Evolutionary conservation across 2,797 vertebrate species (phyloP).

Genomic region (Darevskia mixta): DNA sequence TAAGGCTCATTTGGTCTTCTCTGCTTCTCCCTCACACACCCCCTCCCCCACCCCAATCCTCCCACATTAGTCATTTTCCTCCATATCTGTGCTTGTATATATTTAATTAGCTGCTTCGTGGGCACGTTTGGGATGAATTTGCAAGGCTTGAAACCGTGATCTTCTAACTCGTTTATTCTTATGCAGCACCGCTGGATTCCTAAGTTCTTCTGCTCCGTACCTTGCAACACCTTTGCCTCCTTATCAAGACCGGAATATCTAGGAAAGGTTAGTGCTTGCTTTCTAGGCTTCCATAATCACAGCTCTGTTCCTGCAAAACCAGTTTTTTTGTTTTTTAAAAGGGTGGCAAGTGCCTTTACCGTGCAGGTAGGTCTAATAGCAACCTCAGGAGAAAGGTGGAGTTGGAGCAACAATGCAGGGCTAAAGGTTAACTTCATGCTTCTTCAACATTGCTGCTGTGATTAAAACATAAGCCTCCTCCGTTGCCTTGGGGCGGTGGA

Average conservation of each 20-base stretch:
- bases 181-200: neutral
- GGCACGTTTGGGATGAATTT: slow-evolving; percentile 8
- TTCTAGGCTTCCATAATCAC: too few species aligned
- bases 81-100: neutral
- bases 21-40: neutral
- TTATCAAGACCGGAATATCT: neutral
- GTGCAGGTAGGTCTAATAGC: too few species aligned
- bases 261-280: too few species aligned
- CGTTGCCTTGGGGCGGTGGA: too few species aligned
- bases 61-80: neutral
- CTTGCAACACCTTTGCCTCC: neutral
- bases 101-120: neutral
- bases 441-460: too few species aligned
- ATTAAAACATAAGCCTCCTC: too few species aligned
- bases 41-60: neutral
- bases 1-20: neutral
- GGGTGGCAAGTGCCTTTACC: too few species aligned
- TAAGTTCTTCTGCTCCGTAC: neutral
- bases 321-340: too few species aligned
- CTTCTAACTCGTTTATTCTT: neutral
- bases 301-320: too few species aligned
- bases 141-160: neutral
- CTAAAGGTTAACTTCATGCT: too few species aligned
- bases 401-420: too few species aligned
- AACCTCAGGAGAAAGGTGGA: too few species aligned